Base-by-base conservation (phyloP, 1,140 invertebrate species). In the Magallana gigas region DNA sequence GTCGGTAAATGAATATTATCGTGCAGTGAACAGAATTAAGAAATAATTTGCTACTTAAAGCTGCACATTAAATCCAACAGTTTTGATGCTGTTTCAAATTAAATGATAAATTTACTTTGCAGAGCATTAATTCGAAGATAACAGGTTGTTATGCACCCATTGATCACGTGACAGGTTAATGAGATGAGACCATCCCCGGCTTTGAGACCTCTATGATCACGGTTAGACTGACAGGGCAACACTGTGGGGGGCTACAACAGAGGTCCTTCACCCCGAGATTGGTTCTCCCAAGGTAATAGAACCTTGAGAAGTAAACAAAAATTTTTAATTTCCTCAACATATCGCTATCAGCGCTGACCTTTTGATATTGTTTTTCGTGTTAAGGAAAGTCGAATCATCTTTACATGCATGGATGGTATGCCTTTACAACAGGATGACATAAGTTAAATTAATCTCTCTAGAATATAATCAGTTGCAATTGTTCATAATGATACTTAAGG, bases 301-400 rank as follows among this genome's bases (percentile, higher is more conserved):
- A 76, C 12, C 12, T 71, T 29, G 23, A 76, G 68, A 76, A 76
- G 68, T 76, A 76, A 76, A 76, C 68, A 76, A 76, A 23, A 48
- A 3, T 48, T 48, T 48, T 5, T 48, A 48, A 48, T 48, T 48
- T 48, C 36, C 36, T 48, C 36, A 48, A 48, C 8, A 36, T 76
- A 62, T 76, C 68, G 36, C 5, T 12, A 76, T 9, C 2, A 76
- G 23, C 36, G 1, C 8, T 29, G 68, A 29, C 18, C 68, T 76
- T 76, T 76, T 29, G 29, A 8, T 29, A 2, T 48, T 48, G 36
- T 62, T n/a, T 0, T 62, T 14, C n/a, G 23, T 23, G 23, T 62
- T 62, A 12, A 62, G 12, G n/a, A 62, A 23, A 12, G 6, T 16
- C 60, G 60, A 12, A 62, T 62, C 11, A 12, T 4, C n/a, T 62